Base-by-base conservation (phyloP, 2,113 vertebrate species). In the Pluvialis apricaria region DNA sequence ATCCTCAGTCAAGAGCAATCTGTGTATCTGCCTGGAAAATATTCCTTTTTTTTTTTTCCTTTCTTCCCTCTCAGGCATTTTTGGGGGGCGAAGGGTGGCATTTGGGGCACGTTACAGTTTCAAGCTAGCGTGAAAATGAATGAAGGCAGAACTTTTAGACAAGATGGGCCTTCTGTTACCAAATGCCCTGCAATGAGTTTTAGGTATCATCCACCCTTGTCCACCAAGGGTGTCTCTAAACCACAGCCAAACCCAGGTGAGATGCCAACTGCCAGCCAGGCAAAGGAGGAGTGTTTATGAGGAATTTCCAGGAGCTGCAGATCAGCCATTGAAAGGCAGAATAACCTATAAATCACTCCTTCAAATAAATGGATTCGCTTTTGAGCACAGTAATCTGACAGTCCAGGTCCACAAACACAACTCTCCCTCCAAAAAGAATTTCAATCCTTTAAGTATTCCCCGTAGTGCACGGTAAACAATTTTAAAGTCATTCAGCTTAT, bases 61-160 rank as follows among this genome's bases (percentile, higher is more conserved):
- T 75, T 60, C 44, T 69, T 62, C 13, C 4, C 26, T 12, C 40
- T 76, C 71, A 31, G 26, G 31, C 26, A 9, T 28, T 82, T 68
- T 71, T 29, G 4, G 5, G 19, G 22, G 15, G 2, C 31, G 24
- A 69, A 87, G 15, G 26, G 13, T 29, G 16, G 34, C 0, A 1
- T 72, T 36, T 90, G 79, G 49, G 52, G 9, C 3, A 5, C 0
- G 0, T 10, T 51, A 57, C 9, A 49, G 22, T n/a, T 90, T 71
- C 2, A 7, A 72, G 28, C 21, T 34, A 36, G 42, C 0, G 0
- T 29, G 26, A 36, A 75, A 88, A 90, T 13, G 14, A 57, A 18
- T 5, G 42, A 68, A 71, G 19, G 42, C 25, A 85, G 61, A 93
- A 42, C 19, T 88, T 71, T 11, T 29, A 36, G 34, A 20, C 51